These are phyloP conservation scores for Prionace glauca DNA, from an alignment of 2,797 vertebrate genomes.

Conservation along the genomic window DNA sequence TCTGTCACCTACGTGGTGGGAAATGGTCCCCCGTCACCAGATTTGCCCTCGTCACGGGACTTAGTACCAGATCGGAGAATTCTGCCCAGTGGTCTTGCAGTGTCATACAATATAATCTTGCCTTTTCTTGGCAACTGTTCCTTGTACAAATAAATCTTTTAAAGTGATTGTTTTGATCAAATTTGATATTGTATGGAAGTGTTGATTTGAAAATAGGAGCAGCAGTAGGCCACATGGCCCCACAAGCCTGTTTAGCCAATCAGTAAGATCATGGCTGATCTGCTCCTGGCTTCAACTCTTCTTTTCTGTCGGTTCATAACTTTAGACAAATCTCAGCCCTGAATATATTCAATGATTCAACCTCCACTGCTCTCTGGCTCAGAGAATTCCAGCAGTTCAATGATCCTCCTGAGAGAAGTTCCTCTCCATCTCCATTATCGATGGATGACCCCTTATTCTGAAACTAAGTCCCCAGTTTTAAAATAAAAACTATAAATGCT, in stretches of 20 bases:
- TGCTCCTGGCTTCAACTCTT: not conserved
- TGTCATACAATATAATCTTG: not conserved
- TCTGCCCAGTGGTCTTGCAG: not conserved
- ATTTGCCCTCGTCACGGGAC: too few relatives aligned
- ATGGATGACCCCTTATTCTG: not conserved
- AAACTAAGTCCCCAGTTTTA: not conserved
- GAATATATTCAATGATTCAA: too few relatives aligned
- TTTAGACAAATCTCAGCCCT: not conserved
- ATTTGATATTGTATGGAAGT: not conserved
- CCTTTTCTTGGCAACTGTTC: not conserved
- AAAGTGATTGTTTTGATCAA: not conserved
- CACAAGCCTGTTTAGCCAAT: not conserved
- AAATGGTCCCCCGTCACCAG: too few relatives aligned
- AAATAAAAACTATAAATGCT: too few relatives aligned
- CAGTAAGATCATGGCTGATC: not conserved
- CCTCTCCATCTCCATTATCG: not conserved
- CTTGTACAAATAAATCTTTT: not conserved
- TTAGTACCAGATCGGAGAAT: too few relatives aligned
- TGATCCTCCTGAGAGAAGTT: too few relatives aligned
- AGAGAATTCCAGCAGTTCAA: too few relatives aligned
- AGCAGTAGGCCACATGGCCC: too few relatives aligned
- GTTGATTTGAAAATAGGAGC: not conserved
- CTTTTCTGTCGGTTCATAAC: not conserved
- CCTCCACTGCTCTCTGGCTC: too few relatives aligned
- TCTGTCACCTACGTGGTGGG: too few relatives aligned